These are phyloP conservation scores for Chanos chanos DNA, from an alignment of 2,797 vertebrate species.

Conservation along the genomic window DNA sequence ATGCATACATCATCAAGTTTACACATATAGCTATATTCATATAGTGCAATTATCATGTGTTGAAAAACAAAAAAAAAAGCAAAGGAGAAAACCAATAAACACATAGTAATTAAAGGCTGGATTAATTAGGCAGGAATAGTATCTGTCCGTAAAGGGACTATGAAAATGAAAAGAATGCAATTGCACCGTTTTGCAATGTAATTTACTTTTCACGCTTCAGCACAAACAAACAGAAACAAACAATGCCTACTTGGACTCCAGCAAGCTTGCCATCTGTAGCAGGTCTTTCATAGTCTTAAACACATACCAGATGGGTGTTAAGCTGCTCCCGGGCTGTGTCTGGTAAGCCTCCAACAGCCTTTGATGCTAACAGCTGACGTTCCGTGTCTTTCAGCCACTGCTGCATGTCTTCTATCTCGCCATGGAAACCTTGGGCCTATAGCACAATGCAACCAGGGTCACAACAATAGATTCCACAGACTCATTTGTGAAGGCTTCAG, in stretches of 20 bases:
- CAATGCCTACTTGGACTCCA: conserved; percentile 44
- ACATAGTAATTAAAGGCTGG: too few species aligned
- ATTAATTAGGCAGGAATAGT: too few species aligned
- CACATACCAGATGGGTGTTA: conserved; percentile 93
- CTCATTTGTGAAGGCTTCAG: conserved; percentile 46
- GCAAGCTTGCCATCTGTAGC: conserved; percentile 67
- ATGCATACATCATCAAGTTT: too few species aligned
- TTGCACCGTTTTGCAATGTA: conserved; percentile 50
- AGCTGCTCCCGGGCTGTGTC: conserved; percentile 97
- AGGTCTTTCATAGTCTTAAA: conserved; percentile 68
- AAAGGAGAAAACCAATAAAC: background rate
- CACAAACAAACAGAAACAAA: conserved; percentile 55
- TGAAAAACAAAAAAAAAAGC: too few species aligned
- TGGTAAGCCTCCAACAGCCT: conserved; percentile 96
- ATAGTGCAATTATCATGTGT: too few species aligned
- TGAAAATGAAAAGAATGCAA: background rate
- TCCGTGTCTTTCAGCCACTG: conserved; percentile 98
- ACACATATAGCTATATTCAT: too few species aligned
- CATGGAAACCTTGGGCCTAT: conserved; percentile 99
- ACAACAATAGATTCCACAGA: conserved; percentile 66
- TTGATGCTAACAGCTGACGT: conserved; percentile 95
- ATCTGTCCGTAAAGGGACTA: too few species aligned
- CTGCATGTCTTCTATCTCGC: conserved; percentile 97
- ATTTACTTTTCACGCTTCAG: conserved; percentile 68
- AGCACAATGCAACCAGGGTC: conserved; percentile 71